Base-by-base conservation (phyloP, 2,888 invertebrate species). In the Pyrochroa serraticornis region DNA sequence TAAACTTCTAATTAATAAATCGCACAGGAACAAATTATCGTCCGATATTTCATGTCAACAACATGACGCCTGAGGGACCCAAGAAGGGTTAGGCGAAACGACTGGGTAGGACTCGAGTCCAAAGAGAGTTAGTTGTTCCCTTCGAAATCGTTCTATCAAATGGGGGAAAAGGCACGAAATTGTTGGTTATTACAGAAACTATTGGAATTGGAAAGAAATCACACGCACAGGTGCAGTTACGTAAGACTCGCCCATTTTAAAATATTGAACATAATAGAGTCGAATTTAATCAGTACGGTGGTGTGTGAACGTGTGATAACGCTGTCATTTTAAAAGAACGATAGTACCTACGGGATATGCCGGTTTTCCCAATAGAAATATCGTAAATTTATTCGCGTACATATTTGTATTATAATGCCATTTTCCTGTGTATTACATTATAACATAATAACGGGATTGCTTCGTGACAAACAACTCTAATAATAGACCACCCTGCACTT, bases 311-410 rank as follows among this genome's bases (percentile, higher is more conserved):
- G 71, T 75, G 75, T 77, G 77, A 77, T 78, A 78, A 75, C 69
- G 72, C 75, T 78, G 78, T 78, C 78, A 78, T 76, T 77, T 72
- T 66, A 67, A 71, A 79, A 79, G 78, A 79, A 77, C 74, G 78
- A 79, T 79, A 71, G 76, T 70, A 75, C 78, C 78, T 71, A 71
- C 69, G 78, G 78, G 78, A 77, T 69, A 65, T 63, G 62, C 64
- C 63, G 45, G 65, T 71, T 71, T 71, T 77, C 76, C 76, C 77
- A 64, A 71, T 71, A 76, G 76, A 76, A 77, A 77, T 77, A 75
- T 72, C 65, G 61, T 66, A 73, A 76, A 76, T 75, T 73, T 74
- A 75, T 75, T 73, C 71, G 60, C 65, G 43, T 43, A 43, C 33
- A 65, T 70, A 71, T 73, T 71, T 69, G 66, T 71, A 71, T 72